Evolutionary conservation across 2,888 invertebrate genomes (phyloP).

Genomic region (Neria commutata): DNA sequence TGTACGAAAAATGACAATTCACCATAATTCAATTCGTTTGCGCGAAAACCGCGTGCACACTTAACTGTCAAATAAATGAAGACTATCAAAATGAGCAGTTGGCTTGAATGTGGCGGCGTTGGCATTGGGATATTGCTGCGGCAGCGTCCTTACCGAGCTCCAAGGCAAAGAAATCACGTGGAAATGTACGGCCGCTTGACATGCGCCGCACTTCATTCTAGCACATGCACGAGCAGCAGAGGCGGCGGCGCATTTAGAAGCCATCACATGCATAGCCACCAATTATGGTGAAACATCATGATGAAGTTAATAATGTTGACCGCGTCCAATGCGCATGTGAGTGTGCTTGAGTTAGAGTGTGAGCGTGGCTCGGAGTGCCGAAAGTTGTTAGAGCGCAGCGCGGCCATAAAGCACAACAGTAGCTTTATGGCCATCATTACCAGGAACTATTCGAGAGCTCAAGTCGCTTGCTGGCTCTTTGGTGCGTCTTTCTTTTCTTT

Average conservation of each 20-base stretch:
- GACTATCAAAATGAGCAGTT: not conserved
- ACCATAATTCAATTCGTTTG: slow-evolving; percentile 40
- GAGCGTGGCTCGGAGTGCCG: not conserved
- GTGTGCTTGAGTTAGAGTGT: too few relatives aligned
- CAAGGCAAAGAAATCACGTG: slow-evolving; percentile 10
- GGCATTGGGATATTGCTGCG: not conserved
- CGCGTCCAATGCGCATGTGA: too few relatives aligned
- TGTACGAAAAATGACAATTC: slow-evolving; percentile 39
- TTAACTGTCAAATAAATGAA: slow-evolving; percentile 4
- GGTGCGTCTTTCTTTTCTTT: too few relatives aligned
- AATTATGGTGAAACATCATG: slow-evolving; percentile 2
- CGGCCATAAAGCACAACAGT: too few relatives aligned
- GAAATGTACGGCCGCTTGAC: slow-evolving; percentile 5
- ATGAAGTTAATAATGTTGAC: not conserved
- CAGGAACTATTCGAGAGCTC: not conserved
- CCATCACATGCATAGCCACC: not conserved
- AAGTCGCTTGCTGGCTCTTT: too few relatives aligned
- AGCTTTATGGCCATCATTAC: slow-evolving; percentile 3
- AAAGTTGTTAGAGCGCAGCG: too few relatives aligned
- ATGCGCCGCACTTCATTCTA: not conserved
- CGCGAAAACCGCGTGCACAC: slow-evolving; percentile 4
- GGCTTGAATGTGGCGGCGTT: not conserved
- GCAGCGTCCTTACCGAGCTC: not conserved
- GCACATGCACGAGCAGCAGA: not conserved
- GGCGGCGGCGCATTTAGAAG: too few relatives aligned